Conservation (phyloP, 2,113 vertebrate genomes). For the Cheilinus undulatus region DNA sequence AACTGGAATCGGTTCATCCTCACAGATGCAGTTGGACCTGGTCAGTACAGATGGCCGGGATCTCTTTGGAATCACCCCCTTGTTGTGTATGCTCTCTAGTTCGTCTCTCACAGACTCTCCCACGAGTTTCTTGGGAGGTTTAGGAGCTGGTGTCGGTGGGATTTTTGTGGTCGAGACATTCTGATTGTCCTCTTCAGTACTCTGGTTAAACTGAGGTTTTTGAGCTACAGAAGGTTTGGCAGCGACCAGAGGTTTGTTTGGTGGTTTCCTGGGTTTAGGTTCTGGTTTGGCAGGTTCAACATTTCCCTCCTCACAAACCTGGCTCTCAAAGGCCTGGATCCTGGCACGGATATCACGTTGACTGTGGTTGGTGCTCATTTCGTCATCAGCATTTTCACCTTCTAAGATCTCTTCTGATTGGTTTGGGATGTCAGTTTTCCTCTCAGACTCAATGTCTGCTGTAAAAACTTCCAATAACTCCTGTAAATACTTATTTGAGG, state of each 20-base stretch:
- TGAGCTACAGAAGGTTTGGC: conserved; percentile 86
- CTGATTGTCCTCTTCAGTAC: conserved; percentile 23
- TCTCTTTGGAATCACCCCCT: conserved; percentile 37
- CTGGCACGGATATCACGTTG: conserved; percentile 88
- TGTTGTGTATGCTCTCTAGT: conserved; percentile 56
- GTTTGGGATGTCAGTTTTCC: not conserved
- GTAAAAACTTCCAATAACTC: conserved; percentile 79
- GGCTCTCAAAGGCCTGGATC: conserved; percentile 93
- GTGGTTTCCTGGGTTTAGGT: conserved; percentile 82
- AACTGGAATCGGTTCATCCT: conserved; percentile 57
- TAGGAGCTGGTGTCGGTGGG: conserved; percentile 78
- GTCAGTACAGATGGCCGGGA: conserved; percentile 74
- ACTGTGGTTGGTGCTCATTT: conserved; percentile 86
- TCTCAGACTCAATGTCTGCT: conserved; percentile 64
- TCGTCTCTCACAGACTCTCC: conserved; percentile 49
- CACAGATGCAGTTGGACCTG: conserved; percentile 77
- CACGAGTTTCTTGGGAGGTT: conserved; percentile 84
- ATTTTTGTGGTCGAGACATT: conserved; percentile 46
- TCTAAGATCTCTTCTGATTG: conserved; percentile 19
- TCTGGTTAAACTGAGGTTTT: conserved; percentile 73
- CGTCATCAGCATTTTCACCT: conserved; percentile 66
- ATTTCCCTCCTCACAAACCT: conserved; percentile 74
- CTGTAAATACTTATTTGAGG: conserved; percentile 70
- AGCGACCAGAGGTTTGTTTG: conserved; percentile 78
- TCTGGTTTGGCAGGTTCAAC: conserved; percentile 79